These are phyloP conservation scores for Oxygymnocypris stewartii DNA, from an alignment of 2,113 vertebrate species.

Conservation along the genomic window DNA sequence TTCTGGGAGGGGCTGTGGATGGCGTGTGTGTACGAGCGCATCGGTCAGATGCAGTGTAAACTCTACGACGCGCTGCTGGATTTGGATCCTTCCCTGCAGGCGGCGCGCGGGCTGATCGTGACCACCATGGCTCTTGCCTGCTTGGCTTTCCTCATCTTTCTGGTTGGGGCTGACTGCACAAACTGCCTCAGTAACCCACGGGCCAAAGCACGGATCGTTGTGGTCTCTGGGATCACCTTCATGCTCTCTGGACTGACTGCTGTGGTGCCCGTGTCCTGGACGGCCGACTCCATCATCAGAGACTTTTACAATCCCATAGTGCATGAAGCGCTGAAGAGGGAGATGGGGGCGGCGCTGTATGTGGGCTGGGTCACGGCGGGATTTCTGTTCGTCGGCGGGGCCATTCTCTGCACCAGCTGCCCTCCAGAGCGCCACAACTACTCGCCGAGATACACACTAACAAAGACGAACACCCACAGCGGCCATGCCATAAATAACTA, in stretches of 20 bases:
- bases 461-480: constrained; percentile 61
- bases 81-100: constrained; percentile 80
- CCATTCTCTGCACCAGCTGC: constrained; percentile 79
- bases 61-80: constrained; percentile 83
- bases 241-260: constrained; percentile 73
- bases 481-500: constrained; percentile 84
- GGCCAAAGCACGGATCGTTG: constrained; percentile 73
- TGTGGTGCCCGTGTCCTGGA: constrained; percentile 85
- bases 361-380: constrained; percentile 83
- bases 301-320: constrained; percentile 90
- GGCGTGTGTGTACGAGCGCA: constrained; percentile 83
- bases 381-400: constrained; percentile 82
- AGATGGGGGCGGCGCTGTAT: constrained; percentile 89
- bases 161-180: constrained; percentile 78
- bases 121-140: constrained; percentile 76
- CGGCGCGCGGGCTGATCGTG: constrained; percentile 77
- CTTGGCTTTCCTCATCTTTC: constrained; percentile 75
- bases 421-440: constrained; percentile 62
- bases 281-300: constrained; percentile 83
- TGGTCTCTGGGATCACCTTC: constrained; percentile 73
- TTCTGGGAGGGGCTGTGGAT: constrained; percentile 90
- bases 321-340: constrained; percentile 84
- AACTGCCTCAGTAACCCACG: constrained; percentile 74
- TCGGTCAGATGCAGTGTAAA: constrained; percentile 86
- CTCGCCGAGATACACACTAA: constrained; percentile 66